phyloP scores from a whole-genome alignment of 2,113 vertebrate genomes.

The Odocoileus virginianus region DNA sequence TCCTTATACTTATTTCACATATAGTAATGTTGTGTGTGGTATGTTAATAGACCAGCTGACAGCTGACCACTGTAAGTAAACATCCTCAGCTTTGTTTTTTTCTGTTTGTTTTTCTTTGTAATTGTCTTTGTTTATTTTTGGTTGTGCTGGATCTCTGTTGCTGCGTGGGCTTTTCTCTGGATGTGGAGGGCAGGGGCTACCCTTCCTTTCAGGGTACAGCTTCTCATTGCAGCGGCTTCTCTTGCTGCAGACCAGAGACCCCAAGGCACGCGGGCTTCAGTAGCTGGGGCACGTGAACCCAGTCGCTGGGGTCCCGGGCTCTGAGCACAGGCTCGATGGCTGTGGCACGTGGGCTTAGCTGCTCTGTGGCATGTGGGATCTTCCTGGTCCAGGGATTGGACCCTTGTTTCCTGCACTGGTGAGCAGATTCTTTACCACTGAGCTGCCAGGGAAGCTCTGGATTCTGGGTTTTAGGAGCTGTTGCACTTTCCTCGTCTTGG shows the following conservation, averaged over 20 bases:
- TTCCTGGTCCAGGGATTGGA: background rate
- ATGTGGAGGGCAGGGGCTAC: background rate
- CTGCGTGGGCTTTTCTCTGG: background rate
- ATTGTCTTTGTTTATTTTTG: background rate
- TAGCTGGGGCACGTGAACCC: background rate
- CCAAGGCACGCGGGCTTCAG: background rate
- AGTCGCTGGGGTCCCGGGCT: background rate
- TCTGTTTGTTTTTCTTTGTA: background rate
- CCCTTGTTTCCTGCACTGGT: background rate
- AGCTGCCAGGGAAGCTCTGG: background rate
- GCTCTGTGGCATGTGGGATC: background rate
- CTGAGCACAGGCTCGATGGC: background rate
- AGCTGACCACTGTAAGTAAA: background rate
- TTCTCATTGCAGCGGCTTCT: background rate
- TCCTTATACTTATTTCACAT: background rate
- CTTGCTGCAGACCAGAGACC: background rate
- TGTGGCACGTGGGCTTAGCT: background rate
- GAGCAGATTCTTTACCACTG: background rate
- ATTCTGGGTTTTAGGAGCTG: background rate
- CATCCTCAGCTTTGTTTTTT: background rate
- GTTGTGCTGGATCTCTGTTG: background rate
- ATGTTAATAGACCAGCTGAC: background rate
- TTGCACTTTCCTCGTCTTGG: background rate
- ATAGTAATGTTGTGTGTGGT: background rate
- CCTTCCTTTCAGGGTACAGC: rapidly evolving